Evolutionary conservation across 2,113 vertebrate genomes (phyloP), one percentile per base, ranked within the genome.

Genomic region (Centropus unirufus): DNA sequence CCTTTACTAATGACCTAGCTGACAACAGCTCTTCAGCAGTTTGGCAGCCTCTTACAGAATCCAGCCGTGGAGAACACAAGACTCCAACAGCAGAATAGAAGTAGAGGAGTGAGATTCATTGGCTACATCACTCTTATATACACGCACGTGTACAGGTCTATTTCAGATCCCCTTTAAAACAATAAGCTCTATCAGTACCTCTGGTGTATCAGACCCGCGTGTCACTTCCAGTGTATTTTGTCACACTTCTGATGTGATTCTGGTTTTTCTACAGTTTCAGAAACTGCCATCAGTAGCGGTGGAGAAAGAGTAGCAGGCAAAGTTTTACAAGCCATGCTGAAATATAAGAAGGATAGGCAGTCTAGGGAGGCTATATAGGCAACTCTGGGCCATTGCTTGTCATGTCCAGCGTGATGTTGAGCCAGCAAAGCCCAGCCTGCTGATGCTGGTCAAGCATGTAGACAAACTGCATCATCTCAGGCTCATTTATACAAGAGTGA

Each of bases 281-380:
- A 95, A 96, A 68, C 92, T 96, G 30, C 96, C 96, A 4, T 80
- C 93, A 12, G 73, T 73, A 4, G 95, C 97, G 2, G 82, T 95
- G 86, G 92, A 97, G 7, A 97, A 96, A 46, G 92, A 84, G 23
- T 75, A 94, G 93, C 89, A 5, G 93, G 95, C 15, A 93, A 96
- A 57, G 90, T 97, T 30, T 95, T 96, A 62, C 94, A 96, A 83
- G 90, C 88, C 0, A 86, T 97, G 46, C 88, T 97, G 75, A 86
- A 86, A 74, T 96, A 97, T 1, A 94, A 97, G 90, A 97, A 97
- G 77, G 83, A 96, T 78, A 83, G 95, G 34, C 95, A 96, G 58
- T 90, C 96, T 87, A 84, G 96, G 3, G 95, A 97, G 87, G 96
- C 96, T 2, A 79, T 92, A 85, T 92, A 87, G 96, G 92, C 7